Evolutionary conservation across 2,888 invertebrate genomes (phyloP).

Genomic region (Xylocampa areola): DNA sequence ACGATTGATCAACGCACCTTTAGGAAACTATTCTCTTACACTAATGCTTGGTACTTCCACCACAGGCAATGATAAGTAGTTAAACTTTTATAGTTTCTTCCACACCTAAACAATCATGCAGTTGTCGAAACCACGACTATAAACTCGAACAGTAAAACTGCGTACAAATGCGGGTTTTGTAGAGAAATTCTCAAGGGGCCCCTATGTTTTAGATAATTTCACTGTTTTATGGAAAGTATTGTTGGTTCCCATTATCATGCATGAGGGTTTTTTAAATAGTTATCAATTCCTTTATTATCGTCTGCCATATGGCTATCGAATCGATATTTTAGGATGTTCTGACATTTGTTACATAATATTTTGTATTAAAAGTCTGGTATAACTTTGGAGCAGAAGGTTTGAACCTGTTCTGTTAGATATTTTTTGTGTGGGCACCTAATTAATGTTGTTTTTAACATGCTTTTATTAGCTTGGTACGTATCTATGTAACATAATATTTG

Average conservation of each 20-base stretch:
- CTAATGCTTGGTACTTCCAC: no score
- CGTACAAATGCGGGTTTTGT: slow-evolving; percentile 68
- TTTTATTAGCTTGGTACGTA: no score
- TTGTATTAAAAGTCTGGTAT: slow-evolving; percentile 29
- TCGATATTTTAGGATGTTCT: slow-evolving; percentile 48
- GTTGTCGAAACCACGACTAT: slow-evolving; percentile 50
- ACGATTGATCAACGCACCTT: slow-evolving; percentile 12
- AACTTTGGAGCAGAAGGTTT: slow-evolving; percentile 11
- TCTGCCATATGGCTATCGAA: slow-evolving; percentile 58
- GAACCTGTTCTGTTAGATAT: slow-evolving; percentile 41
- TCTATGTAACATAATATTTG: no score
- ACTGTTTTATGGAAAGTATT: slow-evolving; percentile 72
- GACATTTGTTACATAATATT: slow-evolving; percentile 37
- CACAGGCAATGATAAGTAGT: slow-evolving; percentile 1
- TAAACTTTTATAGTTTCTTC: slow-evolving; percentile 6
- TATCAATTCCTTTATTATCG: slow-evolving; percentile 63
- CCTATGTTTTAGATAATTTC: slow-evolving; percentile 73
- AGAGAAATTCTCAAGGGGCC: slow-evolving; percentile 65
- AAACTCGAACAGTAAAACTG: slow-evolving; percentile 55
- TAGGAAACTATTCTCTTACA: neutral
- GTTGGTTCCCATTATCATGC: slow-evolving; percentile 59
- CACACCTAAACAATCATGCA: slow-evolving; percentile 24
- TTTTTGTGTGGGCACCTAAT: slow-evolving; percentile 21
- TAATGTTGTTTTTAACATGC: slow-evolving; percentile 25
- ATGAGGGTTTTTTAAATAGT: slow-evolving; percentile 75